Percentiles rank a stretch among this genome's conserved stretches.
Conservation (phyloP, 2,797 vertebrate genomes). For the Dendrocincla fuliginosa region DNA sequence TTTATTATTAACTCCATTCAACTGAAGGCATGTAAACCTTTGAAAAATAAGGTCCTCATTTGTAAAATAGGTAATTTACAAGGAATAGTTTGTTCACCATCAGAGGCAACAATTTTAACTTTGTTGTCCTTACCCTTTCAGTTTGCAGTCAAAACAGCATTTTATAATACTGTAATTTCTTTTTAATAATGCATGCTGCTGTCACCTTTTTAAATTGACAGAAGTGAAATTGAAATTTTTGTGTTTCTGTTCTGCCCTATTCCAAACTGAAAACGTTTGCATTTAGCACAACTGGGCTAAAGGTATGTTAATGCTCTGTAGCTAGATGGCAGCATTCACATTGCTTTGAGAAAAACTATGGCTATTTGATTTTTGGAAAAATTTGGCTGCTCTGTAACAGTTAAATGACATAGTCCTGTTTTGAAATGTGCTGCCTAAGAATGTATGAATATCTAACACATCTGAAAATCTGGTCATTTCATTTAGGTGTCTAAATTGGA, state of each 20-base stretch:
- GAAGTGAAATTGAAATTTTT: not conserved
- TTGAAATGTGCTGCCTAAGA: not conserved
- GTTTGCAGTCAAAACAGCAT: not conserved
- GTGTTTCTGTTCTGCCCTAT: not conserved
- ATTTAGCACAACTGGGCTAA: not conserved
- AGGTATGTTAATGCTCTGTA: not conserved
- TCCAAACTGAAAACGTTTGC: not conserved
- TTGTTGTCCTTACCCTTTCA: not conserved
- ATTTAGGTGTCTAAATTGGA: not conserved
- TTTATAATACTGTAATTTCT: not conserved
- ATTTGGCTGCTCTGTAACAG: not conserved
- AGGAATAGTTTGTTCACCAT: not conserved
- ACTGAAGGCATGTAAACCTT: not conserved
- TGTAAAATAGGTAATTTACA: not conserved
- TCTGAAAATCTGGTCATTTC: not conserved
- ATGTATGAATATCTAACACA: not conserved
- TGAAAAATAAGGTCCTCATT: not conserved
- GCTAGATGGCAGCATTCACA: conserved; percentile 55
- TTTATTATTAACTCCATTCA: not conserved
- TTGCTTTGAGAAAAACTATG: not conserved
- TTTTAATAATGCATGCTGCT: not conserved
- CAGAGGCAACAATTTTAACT: not conserved
- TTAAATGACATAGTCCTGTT: not conserved
- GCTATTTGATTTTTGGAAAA: not conserved
- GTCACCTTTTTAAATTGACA: not conserved